Conservation (phyloP, 53 echinoderm and acorn worm species). For the Crossaster papposus region DNA sequence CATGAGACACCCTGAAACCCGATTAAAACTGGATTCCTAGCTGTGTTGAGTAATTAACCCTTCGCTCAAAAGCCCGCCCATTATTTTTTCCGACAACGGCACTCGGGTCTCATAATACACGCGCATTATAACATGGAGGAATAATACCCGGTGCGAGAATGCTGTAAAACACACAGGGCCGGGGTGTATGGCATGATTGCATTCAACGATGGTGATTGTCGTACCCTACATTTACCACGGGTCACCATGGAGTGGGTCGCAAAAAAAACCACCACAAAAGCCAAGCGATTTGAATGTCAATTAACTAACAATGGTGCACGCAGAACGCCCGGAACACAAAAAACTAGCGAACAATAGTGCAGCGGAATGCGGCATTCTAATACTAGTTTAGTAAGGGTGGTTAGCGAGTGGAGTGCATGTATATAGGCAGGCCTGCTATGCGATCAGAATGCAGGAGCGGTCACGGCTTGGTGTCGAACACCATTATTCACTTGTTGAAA, state of each 20-base stretch:
- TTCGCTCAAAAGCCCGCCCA: slow-evolving; percentile 19
- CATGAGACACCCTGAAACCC: neutral
- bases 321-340: slow-evolving; percentile 49
- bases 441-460: neutral
- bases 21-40: neutral
- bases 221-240: neutral
- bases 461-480: neutral
- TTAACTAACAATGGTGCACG: neutral
- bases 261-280: slow-evolving; percentile 25
- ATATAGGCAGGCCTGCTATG: neutral
- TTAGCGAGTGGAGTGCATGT: no score
- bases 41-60: slow-evolving; percentile 11
- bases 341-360: slow-evolving; percentile 29
- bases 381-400: neutral
- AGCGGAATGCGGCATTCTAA: slow-evolving; percentile 47
- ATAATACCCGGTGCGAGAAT: neutral
- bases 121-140: no score
- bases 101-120: neutral
- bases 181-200: neutral
- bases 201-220: slow-evolving; percentile 14
- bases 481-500: slow-evolving; percentile 28
- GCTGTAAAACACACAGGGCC: neutral
- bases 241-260: slow-evolving; percentile 30
- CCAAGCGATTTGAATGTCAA: slow-evolving; percentile 53
- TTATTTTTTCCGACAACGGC: neutral